These are phyloP conservation scores for Callocephalon fimbriatum DNA, from an alignment of 2,113 vertebrate species.

Conservation along the genomic window DNA sequence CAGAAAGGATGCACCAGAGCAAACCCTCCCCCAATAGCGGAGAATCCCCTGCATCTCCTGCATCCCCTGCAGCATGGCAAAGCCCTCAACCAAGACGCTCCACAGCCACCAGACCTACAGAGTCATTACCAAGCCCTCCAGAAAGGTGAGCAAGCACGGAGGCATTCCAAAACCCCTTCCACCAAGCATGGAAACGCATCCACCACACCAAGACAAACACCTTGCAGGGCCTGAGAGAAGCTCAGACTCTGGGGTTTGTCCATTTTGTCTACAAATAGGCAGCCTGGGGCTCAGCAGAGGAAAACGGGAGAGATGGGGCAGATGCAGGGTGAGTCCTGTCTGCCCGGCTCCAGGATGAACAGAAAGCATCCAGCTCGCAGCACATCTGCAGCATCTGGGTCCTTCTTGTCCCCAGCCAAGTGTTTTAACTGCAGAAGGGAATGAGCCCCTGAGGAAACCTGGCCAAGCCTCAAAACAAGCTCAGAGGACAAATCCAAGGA, in stretches of 20 bases:
- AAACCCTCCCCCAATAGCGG: fast-evolving
- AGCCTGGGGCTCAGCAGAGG: neutral
- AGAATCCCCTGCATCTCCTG: neutral
- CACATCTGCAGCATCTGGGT: neutral
- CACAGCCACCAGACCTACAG: neutral
- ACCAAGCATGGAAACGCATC: fast-evolving
- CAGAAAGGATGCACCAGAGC: neutral
- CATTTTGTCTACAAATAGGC: neutral
- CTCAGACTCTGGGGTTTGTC: neutral
- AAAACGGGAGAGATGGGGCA: neutral
- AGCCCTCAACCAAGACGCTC: neutral
- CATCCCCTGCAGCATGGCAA: too few relatives aligned
- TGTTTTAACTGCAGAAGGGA: neutral
- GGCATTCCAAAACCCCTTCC: neutral
- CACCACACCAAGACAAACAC: neutral
- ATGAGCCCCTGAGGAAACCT: neutral
- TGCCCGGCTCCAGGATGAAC: neutral
- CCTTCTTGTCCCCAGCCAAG: neutral
- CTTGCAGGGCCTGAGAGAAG: neutral
- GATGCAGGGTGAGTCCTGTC: fast-evolving
- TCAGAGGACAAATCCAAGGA: neutral
- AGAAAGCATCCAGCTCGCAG: neutral
- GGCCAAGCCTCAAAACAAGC: neutral
- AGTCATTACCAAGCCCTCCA: neutral
- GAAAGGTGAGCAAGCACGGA: fast-evolving